Evolutionary conservation across 2,888 invertebrate species (phyloP), one percentile per base, ranked within the genome.

Genomic region (Phytoseiulus persimilis): DNA sequence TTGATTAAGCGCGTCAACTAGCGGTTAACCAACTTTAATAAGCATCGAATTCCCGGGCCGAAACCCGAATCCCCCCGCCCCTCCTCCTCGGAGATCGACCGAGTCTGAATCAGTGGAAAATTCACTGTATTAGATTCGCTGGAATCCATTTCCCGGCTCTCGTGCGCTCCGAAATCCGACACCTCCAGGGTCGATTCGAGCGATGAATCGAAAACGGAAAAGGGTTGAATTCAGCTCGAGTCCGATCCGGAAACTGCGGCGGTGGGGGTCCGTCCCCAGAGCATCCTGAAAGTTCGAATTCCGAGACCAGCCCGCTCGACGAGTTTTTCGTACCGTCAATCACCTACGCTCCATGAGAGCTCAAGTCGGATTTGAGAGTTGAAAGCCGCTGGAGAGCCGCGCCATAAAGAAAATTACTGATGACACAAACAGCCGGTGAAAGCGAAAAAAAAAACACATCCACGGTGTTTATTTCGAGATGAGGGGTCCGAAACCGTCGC

Each of bases 401-500:
- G 65, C 65, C 65, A 65, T 65, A 65, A 65, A 65, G 65, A 65
- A 65, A 65, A 65, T 65, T 65, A 65, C 65, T 65, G 65, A 65
- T 65, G 65, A 65, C 65, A 65, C 65, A 65, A 65, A 65, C 65
- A 65, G 65, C 65, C 65, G 65, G 65, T 65, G 65, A 65, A 65
- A 65, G 65, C 65, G 18, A 65, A 65, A 65, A 65, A 65, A 65
- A 65, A 65, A 65, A 65, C 5, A 14, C 28, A 23, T 65, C 65
- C 18, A 65, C 65, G 65, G 18, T 65, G 65, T 65, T 65, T 65
- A 65, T 65, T 65, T 65, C 65, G 65, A 65, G 65, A 65, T 65
- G 65, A 65, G 65, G 65, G 65, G 65, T 65, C 65, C 65, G 65
- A 65, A 65, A 65, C 65, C 65, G 65, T 6, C 65, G 65, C 23